phyloP scores from a whole-genome alignment of 2,888 invertebrate genomes.

The Hemistola chrysoprasaria region DNA sequence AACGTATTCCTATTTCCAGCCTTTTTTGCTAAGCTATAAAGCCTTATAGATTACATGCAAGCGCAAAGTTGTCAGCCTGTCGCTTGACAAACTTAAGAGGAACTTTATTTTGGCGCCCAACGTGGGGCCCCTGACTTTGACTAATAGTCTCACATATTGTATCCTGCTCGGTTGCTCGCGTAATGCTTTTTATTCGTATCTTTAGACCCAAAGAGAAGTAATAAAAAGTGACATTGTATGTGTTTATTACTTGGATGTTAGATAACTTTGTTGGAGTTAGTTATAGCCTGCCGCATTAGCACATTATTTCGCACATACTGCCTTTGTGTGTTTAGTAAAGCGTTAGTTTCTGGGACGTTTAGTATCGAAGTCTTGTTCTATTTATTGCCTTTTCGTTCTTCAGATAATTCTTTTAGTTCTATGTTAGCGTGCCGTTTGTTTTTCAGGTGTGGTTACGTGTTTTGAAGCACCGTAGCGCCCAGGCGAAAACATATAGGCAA shows the following conservation, averaged over 20 bases:
- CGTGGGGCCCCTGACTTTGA: slow-evolving; percentile 4
- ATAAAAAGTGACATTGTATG: slow-evolving; percentile 31
- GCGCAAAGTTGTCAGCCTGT: background rate
- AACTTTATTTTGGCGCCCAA: slow-evolving; percentile 28
- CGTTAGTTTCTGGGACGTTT: background rate
- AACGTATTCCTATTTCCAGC: too few relatives aligned
- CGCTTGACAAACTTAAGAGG: background rate
- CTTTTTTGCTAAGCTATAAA: slow-evolving; percentile 14
- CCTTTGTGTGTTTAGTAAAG: slow-evolving; percentile 10
- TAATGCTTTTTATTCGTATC: slow-evolving; percentile 31
- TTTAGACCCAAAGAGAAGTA: slow-evolving; percentile 22
- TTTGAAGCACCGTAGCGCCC: too few relatives aligned
- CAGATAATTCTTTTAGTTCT: too few relatives aligned
- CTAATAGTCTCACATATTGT: slow-evolving; percentile 24
- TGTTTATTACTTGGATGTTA: slow-evolving; percentile 26
- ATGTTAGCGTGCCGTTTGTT: too few relatives aligned
- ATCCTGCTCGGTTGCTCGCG: slow-evolving; percentile 10
- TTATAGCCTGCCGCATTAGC: slow-evolving; percentile 4
- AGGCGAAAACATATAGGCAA: too few relatives aligned
- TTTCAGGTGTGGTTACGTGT: too few relatives aligned
- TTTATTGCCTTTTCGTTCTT: too few relatives aligned
- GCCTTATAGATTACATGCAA: slow-evolving; percentile 8
- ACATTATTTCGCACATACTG: slow-evolving; percentile 7
- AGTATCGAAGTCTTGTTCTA: background rate
- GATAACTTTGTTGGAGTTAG: slow-evolving; percentile 27